These are phyloP conservation scores for Tethya wilhelma DNA, from an alignment of 37 sponge, comb jelly and placozoan species.

Conservation along the genomic window DNA sequence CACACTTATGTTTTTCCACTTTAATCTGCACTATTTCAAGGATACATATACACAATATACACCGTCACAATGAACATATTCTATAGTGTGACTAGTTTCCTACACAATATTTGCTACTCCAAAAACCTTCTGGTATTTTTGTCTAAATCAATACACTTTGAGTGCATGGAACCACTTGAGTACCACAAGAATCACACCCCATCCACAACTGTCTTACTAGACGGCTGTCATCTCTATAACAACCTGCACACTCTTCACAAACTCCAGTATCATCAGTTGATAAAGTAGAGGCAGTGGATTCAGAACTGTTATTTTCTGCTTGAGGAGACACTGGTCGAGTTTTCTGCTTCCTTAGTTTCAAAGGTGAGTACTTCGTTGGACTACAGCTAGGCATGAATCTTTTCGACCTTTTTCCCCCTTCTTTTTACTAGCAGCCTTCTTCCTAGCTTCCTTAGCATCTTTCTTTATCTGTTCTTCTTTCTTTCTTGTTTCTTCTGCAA, in stretches of 20 bases:
- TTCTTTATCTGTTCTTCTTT: not conserved
- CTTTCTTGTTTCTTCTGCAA: not conserved
- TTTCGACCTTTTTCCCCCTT: not conserved
- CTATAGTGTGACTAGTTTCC: not conserved
- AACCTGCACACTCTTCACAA: slow-evolving; percentile 30
- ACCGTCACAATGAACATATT: not conserved
- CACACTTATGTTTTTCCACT: not conserved
- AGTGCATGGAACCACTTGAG: not conserved
- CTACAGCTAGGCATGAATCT: too few species aligned
- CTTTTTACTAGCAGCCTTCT: slow-evolving; percentile 3
- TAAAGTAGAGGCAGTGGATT: too few species aligned
- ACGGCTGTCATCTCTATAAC: slow-evolving; percentile 5
- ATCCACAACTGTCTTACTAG: slow-evolving; percentile 10
- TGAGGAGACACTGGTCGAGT: not conserved
- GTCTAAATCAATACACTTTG: too few species aligned
- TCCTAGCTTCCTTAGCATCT: not conserved
- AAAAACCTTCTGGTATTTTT: slow-evolving; percentile 22
- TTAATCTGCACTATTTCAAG: not conserved
- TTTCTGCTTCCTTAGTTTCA: not conserved
- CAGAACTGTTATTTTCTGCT: too few species aligned
- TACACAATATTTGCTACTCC: slow-evolving; percentile 20
- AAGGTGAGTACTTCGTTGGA: too few species aligned
- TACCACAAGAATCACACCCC: slow-evolving; percentile 1
- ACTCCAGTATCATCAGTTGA: slow-evolving; percentile 15
- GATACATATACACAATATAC: not conserved